Percentiles rank a stretch among this genome's conserved stretches.
phyloP scores from a whole-genome alignment of 1,140 invertebrate genomes.

The Rhysida immarginata region DNA sequence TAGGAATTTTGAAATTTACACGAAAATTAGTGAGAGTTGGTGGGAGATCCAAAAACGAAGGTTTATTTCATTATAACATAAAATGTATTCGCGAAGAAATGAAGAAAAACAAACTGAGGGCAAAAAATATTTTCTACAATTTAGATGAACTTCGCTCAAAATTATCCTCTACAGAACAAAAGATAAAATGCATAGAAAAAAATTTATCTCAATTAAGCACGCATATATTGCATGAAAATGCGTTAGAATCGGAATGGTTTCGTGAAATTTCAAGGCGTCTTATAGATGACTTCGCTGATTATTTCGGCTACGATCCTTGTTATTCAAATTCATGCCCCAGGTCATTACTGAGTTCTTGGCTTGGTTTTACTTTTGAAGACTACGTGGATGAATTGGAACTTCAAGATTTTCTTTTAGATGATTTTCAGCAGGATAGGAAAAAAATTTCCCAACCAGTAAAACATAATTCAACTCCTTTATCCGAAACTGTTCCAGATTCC shows the following conservation, averaged over 20 bases:
- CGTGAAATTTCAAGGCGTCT: not conserved
- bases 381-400: not conserved
- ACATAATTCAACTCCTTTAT: not conserved
- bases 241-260: not conserved
- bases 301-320: not conserved
- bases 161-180: not conserved
- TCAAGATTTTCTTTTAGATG: no score
- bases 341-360: not conserved
- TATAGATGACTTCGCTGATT: not conserved
- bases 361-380: not conserved
- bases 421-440: not conserved
- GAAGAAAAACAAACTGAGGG: not conserved
- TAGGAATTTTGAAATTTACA: slow-evolving; percentile 23
- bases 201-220: not conserved
- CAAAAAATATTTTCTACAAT: not conserved
- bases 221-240: not conserved
- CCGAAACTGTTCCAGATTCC: not conserved
- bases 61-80: no score
- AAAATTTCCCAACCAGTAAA: not conserved
- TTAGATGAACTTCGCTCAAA: not conserved
- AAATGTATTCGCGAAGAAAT: not conserved
- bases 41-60: slow-evolving; percentile 3
- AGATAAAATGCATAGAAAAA: not conserved
- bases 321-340: not conserved
- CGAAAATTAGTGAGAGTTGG: slow-evolving; percentile 9